Base-by-base conservation (phyloP, 2,797 vertebrate genomes). In the Oryzias dopingdopingensis region DNA sequence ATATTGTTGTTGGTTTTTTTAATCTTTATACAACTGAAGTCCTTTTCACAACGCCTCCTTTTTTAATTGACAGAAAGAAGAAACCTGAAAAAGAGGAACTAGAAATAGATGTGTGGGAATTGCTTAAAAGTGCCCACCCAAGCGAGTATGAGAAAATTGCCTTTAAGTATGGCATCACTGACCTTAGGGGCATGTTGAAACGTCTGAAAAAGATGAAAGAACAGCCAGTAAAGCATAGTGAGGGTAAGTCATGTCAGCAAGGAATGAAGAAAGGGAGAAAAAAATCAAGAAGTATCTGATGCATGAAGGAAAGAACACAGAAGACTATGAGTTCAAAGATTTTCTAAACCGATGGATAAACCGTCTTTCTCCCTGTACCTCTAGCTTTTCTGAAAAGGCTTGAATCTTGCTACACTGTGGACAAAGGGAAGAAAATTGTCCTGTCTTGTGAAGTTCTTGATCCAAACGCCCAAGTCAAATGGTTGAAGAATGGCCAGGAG, bases 111-210 rank as follows among this genome's bases (percentile, higher is more conserved):
- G 92, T 96, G 60, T 93, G 95, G 81, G 93, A 94, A 71, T 83
- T 96, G 70, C 90, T 97, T 42, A 94, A 96, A 68, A 93, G 0
- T 13, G 95, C 95, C 4, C 94, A 96, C 66, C 94, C 95, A 54
- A 95, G 94, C 77, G 93, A 97, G 49, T 97, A 94, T 0, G 95
- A 97, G 90, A 94, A 90, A 76, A 96, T 97, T 0, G 94, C 94
- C 62, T 96, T 97, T 73, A 17, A 95, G 66, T 93, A 96, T 0
- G 95, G 95, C 67, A 94, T 97, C 83, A 97, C 95, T 0, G 95
- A 97, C 86, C 92, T 97, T 42, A 93, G 95, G 17, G 95, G 95
- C 79, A 95, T 97, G 95, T 86, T 97, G 46, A 96, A 95, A 52
- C 90, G 95, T 48, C 92, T 97, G 54, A 96, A 96, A 85, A 96